These are phyloP conservation scores for Drosophila lacteicornis DNA, from an alignment of 1,140 invertebrate genomes.

Conservation along the genomic window DNA sequence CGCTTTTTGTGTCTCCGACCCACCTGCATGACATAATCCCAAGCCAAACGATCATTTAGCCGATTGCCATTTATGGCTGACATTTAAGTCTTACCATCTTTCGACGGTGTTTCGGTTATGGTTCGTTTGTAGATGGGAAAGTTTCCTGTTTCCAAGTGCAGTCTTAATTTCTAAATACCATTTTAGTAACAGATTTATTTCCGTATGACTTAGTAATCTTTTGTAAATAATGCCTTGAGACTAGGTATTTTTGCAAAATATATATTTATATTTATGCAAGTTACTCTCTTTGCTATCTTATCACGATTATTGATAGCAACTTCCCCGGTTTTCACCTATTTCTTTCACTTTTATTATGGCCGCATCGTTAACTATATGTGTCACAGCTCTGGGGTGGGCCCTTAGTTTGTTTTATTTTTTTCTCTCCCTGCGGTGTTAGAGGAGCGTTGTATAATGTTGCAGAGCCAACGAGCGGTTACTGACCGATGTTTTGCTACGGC, in stretches of 20 bases:
- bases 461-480: conserved; percentile 61
- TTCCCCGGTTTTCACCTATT: conserved; percentile 27
- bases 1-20: conserved; percentile 2
- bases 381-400: conserved; percentile 53
- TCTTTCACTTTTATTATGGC: conserved; percentile 54
- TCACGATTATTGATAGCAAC: conserved; percentile 68
- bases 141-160: conserved; percentile 14
- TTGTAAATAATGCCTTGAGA: background rate
- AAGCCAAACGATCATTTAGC: conserved; percentile 26
- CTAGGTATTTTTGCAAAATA: conserved; percentile 1
- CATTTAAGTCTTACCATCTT: conserved; percentile 26
- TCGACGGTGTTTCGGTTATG: conserved; percentile 9
- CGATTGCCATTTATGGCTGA: conserved; percentile 37
- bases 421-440: conserved; percentile 2
- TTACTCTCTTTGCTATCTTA: conserved; percentile 59
- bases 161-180: background rate
- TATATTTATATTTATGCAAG: conserved; percentile 10
- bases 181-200: conserved; percentile 3
- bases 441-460: conserved; percentile 71
- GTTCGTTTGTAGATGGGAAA: conserved; percentile 6
- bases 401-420: background rate
- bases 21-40: conserved; percentile 52
- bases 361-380: conserved; percentile 62
- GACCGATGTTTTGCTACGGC: conserved; percentile 68
- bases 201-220: background rate